phyloP scores from a whole-genome alignment of 1,140 invertebrate genomes.

The Brevipalpus yothersi region DNA sequence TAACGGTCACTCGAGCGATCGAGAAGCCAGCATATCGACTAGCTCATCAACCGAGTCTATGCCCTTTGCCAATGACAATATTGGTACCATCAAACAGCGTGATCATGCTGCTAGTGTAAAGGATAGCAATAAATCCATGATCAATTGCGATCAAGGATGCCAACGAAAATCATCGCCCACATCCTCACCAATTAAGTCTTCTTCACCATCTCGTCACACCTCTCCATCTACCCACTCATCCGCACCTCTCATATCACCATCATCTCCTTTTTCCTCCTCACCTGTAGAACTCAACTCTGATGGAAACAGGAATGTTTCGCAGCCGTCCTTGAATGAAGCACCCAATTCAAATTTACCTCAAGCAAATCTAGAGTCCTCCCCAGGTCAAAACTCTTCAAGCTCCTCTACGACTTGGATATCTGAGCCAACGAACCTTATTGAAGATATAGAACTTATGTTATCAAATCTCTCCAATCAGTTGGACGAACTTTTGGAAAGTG shows the following conservation, averaged over 20 bases:
- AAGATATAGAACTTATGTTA: slow-evolving; percentile 88
- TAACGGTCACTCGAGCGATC: neutral
- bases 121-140: neutral
- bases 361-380: neutral
- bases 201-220: neutral
- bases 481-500: slow-evolving; percentile 78
- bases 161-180: neutral
- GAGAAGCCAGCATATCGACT: slow-evolving; percentile 1
- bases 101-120: neutral
- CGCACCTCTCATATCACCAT: neutral
- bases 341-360: neutral
- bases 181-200: neutral
- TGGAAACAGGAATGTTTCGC: neutral
- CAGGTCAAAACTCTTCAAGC: neutral
- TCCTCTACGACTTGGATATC: slow-evolving; percentile 6
- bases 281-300: too few species aligned
- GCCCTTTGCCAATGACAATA: slow-evolving; percentile 95
- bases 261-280: too few species aligned
- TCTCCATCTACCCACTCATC: neutral
- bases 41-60: slow-evolving; percentile 35
- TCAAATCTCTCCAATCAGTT: slow-evolving; percentile 76
- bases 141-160: slow-evolving; percentile 8
- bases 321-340: neutral
- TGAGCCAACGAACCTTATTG: slow-evolving; percentile 56
- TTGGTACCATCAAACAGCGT: slow-evolving; percentile 79